Percentiles rank a stretch among this genome's conserved stretches.
These are phyloP conservation scores for Heliothis peltigera DNA, from an alignment of 2,888 invertebrate species.

Conservation along the genomic window DNA sequence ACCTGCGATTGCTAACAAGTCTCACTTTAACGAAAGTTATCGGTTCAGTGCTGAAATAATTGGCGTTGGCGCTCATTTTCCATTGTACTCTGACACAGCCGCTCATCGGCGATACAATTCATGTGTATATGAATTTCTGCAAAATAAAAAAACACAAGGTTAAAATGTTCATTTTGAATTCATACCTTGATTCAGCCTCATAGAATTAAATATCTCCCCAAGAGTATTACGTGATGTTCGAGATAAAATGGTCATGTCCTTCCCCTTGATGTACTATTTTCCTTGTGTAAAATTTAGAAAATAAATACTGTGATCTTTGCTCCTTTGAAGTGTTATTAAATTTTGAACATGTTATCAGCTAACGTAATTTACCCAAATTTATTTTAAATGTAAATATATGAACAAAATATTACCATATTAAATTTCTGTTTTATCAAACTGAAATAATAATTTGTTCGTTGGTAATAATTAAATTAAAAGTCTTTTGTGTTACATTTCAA, in stretches of 20 bases:
- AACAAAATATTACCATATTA: neutral
- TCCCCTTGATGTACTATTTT: conserved; percentile 20
- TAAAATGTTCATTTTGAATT: conserved; percentile 16
- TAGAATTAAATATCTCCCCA: conserved; percentile 21
- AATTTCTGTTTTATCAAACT: neutral
- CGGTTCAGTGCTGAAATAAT: conserved; percentile 51
- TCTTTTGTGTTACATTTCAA: neutral
- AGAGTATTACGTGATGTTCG: conserved; percentile 22
- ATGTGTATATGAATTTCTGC: conserved; percentile 21
- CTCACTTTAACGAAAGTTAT: conserved; percentile 43
- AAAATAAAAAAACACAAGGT: conserved; percentile 13
- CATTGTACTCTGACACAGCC: conserved; percentile 24
- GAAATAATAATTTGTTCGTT: neutral
- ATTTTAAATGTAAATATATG: too few relatives aligned
- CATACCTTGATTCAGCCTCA: conserved; percentile 6
- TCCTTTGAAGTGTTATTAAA: conserved; percentile 5
- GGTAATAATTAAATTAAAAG: neutral
- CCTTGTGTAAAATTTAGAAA: conserved; percentile 12
- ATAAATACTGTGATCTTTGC: conserved; percentile 4
- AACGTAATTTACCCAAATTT: too few relatives aligned
- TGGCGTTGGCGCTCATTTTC: conserved; percentile 36
- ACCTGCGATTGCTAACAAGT: conserved; percentile 40
- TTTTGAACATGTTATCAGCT: neutral
- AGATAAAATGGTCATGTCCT: conserved; percentile 17
- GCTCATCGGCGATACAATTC: conserved; percentile 33